phyloP scores from a whole-genome alignment of 2,113 vertebrate species.

The Saguinus imperator region DNA sequence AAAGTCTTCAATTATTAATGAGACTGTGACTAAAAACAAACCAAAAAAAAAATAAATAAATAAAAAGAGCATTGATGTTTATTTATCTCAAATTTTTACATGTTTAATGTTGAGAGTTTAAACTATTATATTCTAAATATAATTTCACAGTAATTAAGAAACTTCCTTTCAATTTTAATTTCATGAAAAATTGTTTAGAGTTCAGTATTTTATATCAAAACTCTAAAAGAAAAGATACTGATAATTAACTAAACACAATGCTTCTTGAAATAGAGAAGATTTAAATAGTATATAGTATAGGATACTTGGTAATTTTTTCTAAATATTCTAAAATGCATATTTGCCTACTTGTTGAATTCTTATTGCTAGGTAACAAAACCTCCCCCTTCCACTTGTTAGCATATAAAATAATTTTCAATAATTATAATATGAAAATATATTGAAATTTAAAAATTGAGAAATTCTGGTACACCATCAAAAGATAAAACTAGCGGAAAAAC shows the following conservation, averaged over 20 bases:
- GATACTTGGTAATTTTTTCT: not conserved
- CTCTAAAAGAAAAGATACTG: not conserved
- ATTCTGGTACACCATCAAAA: not conserved
- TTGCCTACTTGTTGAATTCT: not conserved
- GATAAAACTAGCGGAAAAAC: constrained; percentile 19
- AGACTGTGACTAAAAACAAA: constrained; percentile 58
- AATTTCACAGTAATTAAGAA: not conserved
- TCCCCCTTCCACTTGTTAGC: not conserved
- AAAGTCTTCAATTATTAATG: constrained; percentile 59
- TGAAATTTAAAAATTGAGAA: not conserved
- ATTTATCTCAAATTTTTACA: not conserved
- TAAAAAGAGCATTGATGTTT: not conserved
- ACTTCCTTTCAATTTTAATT: not conserved
- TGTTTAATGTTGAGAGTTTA: not conserved
- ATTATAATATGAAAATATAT: not conserved
- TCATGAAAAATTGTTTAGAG: not conserved
- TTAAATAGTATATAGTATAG: not conserved
- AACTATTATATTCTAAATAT: not conserved
- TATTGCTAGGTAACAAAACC: not conserved
- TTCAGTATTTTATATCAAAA: not conserved
- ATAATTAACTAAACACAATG: not conserved
- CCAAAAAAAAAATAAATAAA: not conserved
- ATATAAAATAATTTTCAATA: not conserved
- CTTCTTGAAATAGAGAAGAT: not conserved
- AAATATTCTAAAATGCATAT: not conserved